Conservation (phyloP, 2,888 invertebrate genomes). For the Tipula helvola region DNA sequence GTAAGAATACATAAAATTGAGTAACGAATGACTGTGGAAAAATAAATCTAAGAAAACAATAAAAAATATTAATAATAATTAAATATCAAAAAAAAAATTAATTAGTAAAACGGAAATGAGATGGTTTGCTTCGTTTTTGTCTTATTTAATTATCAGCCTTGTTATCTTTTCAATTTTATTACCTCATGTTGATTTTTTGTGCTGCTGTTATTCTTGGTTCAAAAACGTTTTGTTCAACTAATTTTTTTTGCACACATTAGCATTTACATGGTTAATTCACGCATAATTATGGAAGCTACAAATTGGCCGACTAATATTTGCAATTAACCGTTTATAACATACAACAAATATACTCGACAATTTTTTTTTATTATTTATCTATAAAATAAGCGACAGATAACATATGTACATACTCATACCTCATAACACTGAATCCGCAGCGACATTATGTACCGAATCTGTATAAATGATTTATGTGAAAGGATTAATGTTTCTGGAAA, state of each 20-base stretch:
- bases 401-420: neutral
- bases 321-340: neutral
- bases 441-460: neutral
- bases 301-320: neutral
- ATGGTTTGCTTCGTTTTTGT: neutral
- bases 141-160: conserved; percentile 6
- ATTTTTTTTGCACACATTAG: neutral
- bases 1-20: neutral
- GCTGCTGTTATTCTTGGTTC: neutral
- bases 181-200: neutral
- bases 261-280: neutral
- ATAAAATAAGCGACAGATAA: neutral
- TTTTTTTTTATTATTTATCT: neutral
- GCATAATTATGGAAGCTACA: neutral
- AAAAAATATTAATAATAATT: neutral
- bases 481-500: neutral
- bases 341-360: neutral
- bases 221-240: neutral
- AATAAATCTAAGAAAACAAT: neutral
- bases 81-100: neutral
- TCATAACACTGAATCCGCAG: neutral
- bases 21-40: neutral
- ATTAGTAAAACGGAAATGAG: conserved; percentile 6
- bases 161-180: neutral
- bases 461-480: neutral